Conservation (phyloP, 2,113 vertebrate genomes). For the Elgaria multicarinata region DNA sequence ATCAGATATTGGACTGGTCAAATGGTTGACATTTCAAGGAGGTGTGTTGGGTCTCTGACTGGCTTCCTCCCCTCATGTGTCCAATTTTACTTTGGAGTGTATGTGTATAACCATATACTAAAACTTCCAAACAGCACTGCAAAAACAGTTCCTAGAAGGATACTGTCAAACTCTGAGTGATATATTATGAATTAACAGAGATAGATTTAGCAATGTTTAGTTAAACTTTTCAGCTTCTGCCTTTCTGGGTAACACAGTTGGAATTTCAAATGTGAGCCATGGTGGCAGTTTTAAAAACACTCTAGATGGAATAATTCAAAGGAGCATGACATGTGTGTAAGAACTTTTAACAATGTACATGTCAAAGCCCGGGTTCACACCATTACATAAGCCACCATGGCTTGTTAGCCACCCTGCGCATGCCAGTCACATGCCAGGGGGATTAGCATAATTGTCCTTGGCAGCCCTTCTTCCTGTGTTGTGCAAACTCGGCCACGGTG, state of each 20-base stretch:
- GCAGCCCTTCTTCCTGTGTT: too few relatives aligned
- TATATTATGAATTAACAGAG: background rate
- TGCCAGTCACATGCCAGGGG: too few relatives aligned
- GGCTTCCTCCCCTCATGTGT: background rate
- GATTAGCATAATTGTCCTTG: too few relatives aligned
- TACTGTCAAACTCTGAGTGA: background rate
- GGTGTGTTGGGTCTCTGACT: background rate
- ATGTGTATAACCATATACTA: background rate
- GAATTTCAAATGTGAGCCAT: background rate
- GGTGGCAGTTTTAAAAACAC: background rate
- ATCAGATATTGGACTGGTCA: background rate
- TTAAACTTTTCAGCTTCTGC: background rate
- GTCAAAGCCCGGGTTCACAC: too few relatives aligned
- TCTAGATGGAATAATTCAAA: background rate
- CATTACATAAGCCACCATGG: too few relatives aligned
- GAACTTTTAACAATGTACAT: too few relatives aligned
- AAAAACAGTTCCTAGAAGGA: background rate
- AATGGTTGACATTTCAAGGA: background rate
- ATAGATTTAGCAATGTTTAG: background rate
- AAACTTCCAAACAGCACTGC: too few relatives aligned
- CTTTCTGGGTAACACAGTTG: background rate
- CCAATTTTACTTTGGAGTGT: background rate
- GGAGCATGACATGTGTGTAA: background rate
- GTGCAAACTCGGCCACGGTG: too few relatives aligned
- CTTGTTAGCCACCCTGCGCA: too few relatives aligned